phyloP scores from a whole-genome alignment of 2,797 vertebrate species.

The Scolopax rusticola region DNA sequence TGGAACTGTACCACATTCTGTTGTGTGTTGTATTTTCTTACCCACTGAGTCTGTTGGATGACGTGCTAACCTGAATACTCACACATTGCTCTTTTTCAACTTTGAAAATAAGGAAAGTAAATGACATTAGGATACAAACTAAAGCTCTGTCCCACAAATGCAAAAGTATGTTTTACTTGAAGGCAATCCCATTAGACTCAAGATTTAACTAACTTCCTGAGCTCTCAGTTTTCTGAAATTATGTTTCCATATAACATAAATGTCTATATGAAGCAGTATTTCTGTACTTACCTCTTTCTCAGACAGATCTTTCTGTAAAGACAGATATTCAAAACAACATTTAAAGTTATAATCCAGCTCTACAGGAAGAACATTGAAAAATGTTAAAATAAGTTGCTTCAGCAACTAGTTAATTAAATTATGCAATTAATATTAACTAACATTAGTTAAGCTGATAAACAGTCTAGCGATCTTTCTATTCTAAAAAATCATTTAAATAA shows the following conservation, averaged over 20 bases:
- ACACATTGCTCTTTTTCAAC: background rate
- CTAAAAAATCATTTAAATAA: background rate
- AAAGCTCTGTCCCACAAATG: background rate
- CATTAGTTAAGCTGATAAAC: background rate
- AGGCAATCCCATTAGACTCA: background rate
- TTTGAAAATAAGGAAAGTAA: background rate
- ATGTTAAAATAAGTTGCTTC: background rate
- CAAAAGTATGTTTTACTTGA: background rate
- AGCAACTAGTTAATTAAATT: background rate
- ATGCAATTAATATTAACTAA: background rate
- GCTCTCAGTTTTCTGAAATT: background rate
- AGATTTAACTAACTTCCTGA: background rate
- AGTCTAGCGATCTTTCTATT: background rate
- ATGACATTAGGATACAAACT: background rate
- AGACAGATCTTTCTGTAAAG: conserved; percentile 84
- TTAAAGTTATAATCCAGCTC: background rate
- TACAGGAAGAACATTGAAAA: background rate
- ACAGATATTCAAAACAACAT: conserved; percentile 49
- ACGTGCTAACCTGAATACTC: background rate
- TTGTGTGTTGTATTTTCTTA: background rate
- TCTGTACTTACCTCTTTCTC: conserved; percentile 86
- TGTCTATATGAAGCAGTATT: background rate
- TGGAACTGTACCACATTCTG: background rate
- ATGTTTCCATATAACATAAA: background rate
- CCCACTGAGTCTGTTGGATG: background rate